These are phyloP conservation scores for Drosophila histrio DNA, from an alignment of 2,888 invertebrate genomes.

Conservation along the genomic window DNA sequence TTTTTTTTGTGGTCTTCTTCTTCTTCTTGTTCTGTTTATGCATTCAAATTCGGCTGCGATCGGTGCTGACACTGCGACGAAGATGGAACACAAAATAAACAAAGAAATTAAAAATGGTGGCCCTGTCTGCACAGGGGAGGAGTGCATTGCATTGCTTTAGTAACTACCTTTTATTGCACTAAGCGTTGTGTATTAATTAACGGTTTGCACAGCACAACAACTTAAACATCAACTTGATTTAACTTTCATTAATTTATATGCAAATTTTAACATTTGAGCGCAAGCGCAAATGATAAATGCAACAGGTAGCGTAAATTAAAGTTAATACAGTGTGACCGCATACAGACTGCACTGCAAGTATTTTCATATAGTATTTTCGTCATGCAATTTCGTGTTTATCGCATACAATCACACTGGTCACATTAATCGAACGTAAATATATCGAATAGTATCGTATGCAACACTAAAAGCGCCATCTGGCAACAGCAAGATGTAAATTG, in stretches of 20 bases:
- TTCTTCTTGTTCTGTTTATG: slow-evolving; percentile 47
- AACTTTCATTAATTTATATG: slow-evolving; percentile 53
- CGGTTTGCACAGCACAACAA: slow-evolving; percentile 15
- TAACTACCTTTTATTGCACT: slow-evolving; percentile 25
- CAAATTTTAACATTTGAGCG: slow-evolving; percentile 60
- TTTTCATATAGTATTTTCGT: background rate
- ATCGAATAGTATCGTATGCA: slow-evolving; percentile 33
- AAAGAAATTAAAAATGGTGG: slow-evolving; percentile 82
- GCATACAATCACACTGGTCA: background rate
- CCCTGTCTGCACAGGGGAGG: slow-evolving; percentile 34
- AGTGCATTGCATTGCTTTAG: slow-evolving; percentile 35
- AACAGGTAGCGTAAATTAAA: slow-evolving; percentile 55
- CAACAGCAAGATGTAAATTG: background rate
- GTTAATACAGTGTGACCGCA: slow-evolving; percentile 38
- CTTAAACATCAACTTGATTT: slow-evolving; percentile 3
- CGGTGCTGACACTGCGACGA: slow-evolving; percentile 61
- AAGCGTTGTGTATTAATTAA: background rate
- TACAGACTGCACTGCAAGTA: slow-evolving; percentile 10
- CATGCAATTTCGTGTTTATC: background rate
- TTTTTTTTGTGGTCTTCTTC: slow-evolving; percentile 16
- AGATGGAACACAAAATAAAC: slow-evolving; percentile 81
- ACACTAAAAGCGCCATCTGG: slow-evolving; percentile 39
- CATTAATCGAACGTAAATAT: background rate
- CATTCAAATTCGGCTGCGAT: slow-evolving; percentile 50
- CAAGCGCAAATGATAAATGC: slow-evolving; percentile 64